A percentile compares a stretch with the other conserved stretches of the same genome.
Conservation (phyloP, 37 sponge, comb jelly and placozoan species). For the Spongilla lacustris region DNA sequence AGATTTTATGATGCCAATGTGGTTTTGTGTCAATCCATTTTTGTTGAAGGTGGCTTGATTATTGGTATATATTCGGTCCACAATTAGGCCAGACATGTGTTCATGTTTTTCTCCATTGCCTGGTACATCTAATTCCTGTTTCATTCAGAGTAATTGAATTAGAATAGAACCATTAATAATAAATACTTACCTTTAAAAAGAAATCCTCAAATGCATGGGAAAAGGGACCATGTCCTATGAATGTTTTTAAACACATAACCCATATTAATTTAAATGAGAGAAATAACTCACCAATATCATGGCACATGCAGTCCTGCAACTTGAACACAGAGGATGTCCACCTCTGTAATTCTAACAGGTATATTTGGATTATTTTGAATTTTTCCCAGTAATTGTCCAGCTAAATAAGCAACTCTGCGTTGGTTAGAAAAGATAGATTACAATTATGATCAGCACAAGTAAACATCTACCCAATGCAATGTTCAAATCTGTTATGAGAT, state of each 20-base stretch:
- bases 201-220: background rate
- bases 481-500: conserved; percentile 65
- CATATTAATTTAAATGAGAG: too few species aligned
- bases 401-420: background rate
- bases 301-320: conserved; percentile 64
- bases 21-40: background rate
- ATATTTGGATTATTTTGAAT: background rate
- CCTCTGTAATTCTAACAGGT: background rate
- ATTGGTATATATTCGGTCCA: background rate
- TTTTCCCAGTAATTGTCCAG: background rate
- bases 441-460: background rate
- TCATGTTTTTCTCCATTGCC: background rate
- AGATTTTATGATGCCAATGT: background rate
- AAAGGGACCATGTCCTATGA: background rate
- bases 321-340: conserved; percentile 65
- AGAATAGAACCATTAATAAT: background rate
- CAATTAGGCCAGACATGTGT: background rate
- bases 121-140: background rate
- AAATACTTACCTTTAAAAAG: background rate
- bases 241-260: too few species aligned
- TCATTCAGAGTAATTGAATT: background rate
- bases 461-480: conserved; percentile 57
- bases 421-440: background rate
- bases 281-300: conserved; percentile 38
- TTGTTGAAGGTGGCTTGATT: background rate